A percentile compares a stretch with the other conserved stretches of the same genome.
These are phyloP conservation scores for Gadopsis bispinosus DNA, from an alignment of 2,797 vertebrate genomes.

Conservation along the genomic window DNA sequence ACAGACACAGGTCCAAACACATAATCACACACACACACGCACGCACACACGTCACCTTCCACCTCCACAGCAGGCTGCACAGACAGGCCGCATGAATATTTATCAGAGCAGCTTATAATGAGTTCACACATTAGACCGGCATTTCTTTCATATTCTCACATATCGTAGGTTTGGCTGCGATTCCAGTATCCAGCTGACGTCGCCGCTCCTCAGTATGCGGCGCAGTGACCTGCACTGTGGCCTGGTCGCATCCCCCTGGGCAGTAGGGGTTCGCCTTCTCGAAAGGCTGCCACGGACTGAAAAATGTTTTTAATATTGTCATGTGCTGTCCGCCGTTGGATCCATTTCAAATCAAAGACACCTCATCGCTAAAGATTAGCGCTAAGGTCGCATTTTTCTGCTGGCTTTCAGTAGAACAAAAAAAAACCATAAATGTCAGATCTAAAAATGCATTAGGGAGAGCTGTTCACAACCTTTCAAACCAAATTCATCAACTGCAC, in stretches of 20 bases:
- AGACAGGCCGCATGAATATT: slow-evolving; percentile 75
- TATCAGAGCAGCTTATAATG: slow-evolving; percentile 64
- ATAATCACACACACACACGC: slow-evolving; percentile 41
- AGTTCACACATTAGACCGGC: slow-evolving; percentile 55
- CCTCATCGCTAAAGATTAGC: slow-evolving; percentile 33
- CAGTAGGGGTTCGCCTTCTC: slow-evolving; percentile 28
- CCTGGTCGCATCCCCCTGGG: slow-evolving; percentile 49
- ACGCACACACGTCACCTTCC: slow-evolving; percentile 60
- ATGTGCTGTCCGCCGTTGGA: not conserved
- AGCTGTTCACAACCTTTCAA: slow-evolving; percentile 66
- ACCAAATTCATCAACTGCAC: slow-evolving; percentile 60
- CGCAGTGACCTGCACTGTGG: slow-evolving; percentile 43
- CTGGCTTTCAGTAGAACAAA: slow-evolving; percentile 39
- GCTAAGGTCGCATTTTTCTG: slow-evolving; percentile 30
- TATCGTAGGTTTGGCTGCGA: slow-evolving; percentile 36
- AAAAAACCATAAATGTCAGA: slow-evolving; percentile 60
- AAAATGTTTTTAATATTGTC: slow-evolving; percentile 49
- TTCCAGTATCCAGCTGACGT: slow-evolving; percentile 54
- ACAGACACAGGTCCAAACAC: slow-evolving; percentile 72
- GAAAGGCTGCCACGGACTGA: slow-evolving; percentile 35
- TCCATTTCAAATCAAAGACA: slow-evolving; percentile 42
- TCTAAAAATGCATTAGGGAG: slow-evolving; percentile 62
- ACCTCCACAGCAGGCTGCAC: slow-evolving; percentile 75
- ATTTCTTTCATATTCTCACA: slow-evolving; percentile 43
- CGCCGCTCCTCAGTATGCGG: slow-evolving; percentile 51